A percentile compares a stretch with the other conserved stretches of the same genome.
Conservation (phyloP, 2,797 vertebrate species). For the Rhabdomys pumilio region DNA sequence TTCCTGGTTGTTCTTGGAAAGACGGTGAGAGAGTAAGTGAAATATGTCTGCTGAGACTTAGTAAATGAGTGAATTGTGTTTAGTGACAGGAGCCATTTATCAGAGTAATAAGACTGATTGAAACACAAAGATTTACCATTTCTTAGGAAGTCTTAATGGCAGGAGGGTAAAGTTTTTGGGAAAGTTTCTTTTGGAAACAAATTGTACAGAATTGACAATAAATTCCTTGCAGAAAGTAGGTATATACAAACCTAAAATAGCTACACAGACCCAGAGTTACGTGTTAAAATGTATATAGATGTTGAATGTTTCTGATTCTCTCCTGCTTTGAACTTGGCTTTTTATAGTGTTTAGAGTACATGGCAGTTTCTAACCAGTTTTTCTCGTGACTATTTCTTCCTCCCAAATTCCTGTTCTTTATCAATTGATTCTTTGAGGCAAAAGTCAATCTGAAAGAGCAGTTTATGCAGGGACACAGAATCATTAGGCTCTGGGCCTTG, state of each 20-base stretch:
- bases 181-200: slow-evolving; percentile 8
- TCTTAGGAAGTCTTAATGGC: background rate
- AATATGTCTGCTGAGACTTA: background rate
- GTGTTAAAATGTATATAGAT: background rate
- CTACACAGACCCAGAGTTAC: background rate
- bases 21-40: slow-evolving; percentile 23
- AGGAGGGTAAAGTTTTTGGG: slow-evolving; percentile 1
- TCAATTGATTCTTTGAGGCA: slow-evolving; percentile 38
- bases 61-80: background rate
- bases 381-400: background rate
- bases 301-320: background rate
- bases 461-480: background rate
- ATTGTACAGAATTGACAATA: background rate
- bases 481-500: background rate
- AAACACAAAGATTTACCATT: slow-evolving; percentile 18
- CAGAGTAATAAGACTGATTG: slow-evolving; percentile 12
- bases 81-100: slow-evolving; percentile 27
- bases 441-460: slow-evolving; percentile 18
- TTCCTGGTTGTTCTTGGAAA: slow-evolving; percentile 24
- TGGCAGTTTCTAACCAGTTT: background rate
- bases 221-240: slow-evolving; percentile 44
- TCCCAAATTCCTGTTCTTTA: slow-evolving; percentile 17
- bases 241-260: background rate
- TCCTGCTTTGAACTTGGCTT: slow-evolving; percentile 58
- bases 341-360: slow-evolving; percentile 15